Evolutionary conservation across 2,888 invertebrate species (phyloP).

Genomic region (Cyrtodaria siliqua): DNA sequence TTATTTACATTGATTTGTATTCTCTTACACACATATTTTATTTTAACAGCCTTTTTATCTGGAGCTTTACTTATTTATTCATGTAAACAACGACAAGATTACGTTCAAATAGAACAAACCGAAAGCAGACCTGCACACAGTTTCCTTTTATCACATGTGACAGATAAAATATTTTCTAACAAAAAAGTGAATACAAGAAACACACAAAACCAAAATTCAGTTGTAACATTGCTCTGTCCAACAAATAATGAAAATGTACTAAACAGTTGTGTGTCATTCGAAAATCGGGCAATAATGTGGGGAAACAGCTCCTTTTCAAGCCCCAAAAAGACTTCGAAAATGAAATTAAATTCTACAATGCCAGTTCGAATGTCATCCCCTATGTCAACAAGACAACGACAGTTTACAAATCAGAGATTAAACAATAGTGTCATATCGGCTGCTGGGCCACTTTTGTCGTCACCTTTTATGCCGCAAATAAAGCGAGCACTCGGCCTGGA

Average conservation of each 20-base stretch:
- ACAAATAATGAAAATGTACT: not conserved
- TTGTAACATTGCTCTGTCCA: too few species aligned
- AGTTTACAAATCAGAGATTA: slow-evolving; percentile 6
- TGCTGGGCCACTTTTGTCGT: slow-evolving; percentile 70
- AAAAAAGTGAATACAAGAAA: not conserved
- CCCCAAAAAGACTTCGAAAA: slow-evolving; percentile 13
- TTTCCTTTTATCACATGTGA: too few species aligned
- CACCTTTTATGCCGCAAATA: slow-evolving; percentile 77
- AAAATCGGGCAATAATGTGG: slow-evolving; percentile 22
- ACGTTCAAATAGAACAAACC: not conserved
- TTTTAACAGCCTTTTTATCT: not conserved
- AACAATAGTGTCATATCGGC: slow-evolving; percentile 28
- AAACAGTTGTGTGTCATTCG: not conserved
- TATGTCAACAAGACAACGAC: slow-evolving; percentile 34
- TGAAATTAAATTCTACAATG: slow-evolving; percentile 33
- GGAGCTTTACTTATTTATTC: not conserved
- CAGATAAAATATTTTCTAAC: not conserved
- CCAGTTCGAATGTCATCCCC: slow-evolving; percentile 31
- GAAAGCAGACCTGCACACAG: not conserved
- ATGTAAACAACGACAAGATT: slow-evolving; percentile 2
- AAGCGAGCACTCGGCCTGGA: slow-evolving; percentile 75
- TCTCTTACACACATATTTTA: not conserved
- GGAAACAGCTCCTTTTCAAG: slow-evolving; percentile 16
- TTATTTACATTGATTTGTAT: not conserved
- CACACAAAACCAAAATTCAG: not conserved